Evolutionary conservation across 2,797 vertebrate genomes (phyloP).

Genomic region (Lacerta viridis): DNA sequence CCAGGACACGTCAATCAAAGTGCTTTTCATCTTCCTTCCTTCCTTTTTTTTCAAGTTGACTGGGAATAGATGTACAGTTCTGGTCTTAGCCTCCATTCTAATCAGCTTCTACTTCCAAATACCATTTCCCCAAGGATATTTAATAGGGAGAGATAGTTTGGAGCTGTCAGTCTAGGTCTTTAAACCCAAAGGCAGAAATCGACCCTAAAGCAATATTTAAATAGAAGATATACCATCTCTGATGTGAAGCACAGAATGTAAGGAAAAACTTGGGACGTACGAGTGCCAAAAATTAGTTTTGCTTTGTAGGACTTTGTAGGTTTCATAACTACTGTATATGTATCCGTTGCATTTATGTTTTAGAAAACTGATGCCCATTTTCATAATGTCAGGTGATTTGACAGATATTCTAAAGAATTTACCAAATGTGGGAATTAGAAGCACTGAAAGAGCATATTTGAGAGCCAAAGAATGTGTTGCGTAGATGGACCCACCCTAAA

Average conservation of each 20-base stretch:
- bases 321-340: conserved; percentile 3
- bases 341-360: conserved; percentile 11
- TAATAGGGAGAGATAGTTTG: conserved; percentile 44
- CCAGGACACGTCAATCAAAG: conserved; percentile 52
- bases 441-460: conserved; percentile 16
- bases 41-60: conserved; percentile 39
- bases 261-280: conserved; percentile 43
- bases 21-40: conserved; percentile 34
- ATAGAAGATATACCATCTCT: conserved; percentile 35
- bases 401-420: conserved; percentile 37
- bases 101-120: conserved; percentile 62
- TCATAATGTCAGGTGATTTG: background rate
- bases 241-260: conserved; percentile 28
- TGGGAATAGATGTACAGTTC: conserved; percentile 54
- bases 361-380: conserved; percentile 4
- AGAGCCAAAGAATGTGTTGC: background rate
- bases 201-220: conserved; percentile 47
- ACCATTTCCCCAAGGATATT: conserved; percentile 53
- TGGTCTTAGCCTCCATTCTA: conserved; percentile 47
- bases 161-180: conserved; percentile 49
- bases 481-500: conserved; percentile 1
- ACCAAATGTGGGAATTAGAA: background rate
- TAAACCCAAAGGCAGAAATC: conserved; percentile 46
- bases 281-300: conserved; percentile 25
- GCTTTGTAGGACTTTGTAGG: background rate